Evolutionary conservation across 2,888 invertebrate species (phyloP), one percentile per base, ranked within the genome.

Genomic region (Drosophila parthenogenetica): DNA sequence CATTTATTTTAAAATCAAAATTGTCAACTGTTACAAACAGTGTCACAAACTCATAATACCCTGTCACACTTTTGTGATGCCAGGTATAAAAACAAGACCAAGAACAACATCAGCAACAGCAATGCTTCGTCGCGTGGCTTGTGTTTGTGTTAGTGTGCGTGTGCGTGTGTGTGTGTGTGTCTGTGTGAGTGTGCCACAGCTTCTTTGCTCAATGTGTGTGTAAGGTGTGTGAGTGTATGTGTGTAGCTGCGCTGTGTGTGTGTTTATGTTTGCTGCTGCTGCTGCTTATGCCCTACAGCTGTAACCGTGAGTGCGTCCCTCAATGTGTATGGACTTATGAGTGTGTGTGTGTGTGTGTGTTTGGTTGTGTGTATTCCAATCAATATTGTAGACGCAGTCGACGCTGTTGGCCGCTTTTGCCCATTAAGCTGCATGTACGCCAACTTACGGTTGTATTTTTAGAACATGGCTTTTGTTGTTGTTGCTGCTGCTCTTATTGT

Each of bases 401-500:
- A 66, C 75, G 77, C 81, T 87, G 81, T 74, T 87, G 87, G 79
- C 77, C 87, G 87, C 87, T 86, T 83, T 77, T 81, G 81, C 79
- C 83, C 85, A 85, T 87, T 85, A 82, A 85, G 83, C 85, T 85
- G 87, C 84, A 85, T 87, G 87, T 79, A 80, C 85, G 78, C 72
- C 82, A 84, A 84, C 69, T 84, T 80, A 84, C 87, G 80, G 82
- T 86, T 70, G 79, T 87, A 87, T 86, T 86, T 86, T 86, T 86
- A 86, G 85, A 86, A 87, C 84, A 77, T 77, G 79, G 73, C 63
- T 80, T 72, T 61, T 77, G 48, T 61, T 62, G 48, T 65, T 64
- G 62, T 59, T 49, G 32, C 17, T 66, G 37, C 32, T 67, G 37
- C 14, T 65, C 42, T 25, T 69, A 50, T 50, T 65, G 54, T 37